Evolutionary conservation across 1,140 invertebrate species (phyloP).

Genomic region (Gyrodactylus bullatarudis): DNA sequence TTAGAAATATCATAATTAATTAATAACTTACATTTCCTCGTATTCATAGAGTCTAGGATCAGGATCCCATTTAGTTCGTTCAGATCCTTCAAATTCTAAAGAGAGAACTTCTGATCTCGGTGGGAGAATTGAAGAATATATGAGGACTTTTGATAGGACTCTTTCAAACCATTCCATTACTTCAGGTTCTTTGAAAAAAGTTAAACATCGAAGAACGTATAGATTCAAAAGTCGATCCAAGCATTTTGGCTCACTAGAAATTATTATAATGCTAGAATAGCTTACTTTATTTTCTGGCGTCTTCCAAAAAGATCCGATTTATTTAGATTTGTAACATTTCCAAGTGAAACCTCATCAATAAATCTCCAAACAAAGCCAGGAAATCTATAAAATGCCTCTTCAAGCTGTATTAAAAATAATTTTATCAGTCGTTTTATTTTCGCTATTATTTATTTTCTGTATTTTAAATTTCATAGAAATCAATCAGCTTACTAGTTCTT

Average conservation of each 20-base stretch:
- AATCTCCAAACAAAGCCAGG: neutral
- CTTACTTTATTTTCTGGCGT: neutral
- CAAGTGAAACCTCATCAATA: neutral
- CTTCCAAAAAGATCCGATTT: neutral
- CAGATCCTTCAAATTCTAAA: neutral
- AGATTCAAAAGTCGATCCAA: neutral
- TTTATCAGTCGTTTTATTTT: no score
- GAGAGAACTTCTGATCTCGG: neutral
- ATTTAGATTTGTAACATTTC: neutral
- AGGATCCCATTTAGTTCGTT: neutral
- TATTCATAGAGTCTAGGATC: neutral
- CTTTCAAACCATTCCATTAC: neutral
- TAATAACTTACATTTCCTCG: neutral
- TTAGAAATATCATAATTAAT: no score
- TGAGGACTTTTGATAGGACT: neutral
- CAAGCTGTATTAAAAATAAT: neutral
- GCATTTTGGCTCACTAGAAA: neutral
- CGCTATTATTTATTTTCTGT: no score
- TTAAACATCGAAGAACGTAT: neutral
- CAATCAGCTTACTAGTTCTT: no score
- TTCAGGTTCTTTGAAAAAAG: neutral
- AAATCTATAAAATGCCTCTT: neutral
- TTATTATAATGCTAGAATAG: neutral
- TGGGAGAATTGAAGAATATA: neutral
- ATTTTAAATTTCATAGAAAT: no score